These are phyloP conservation scores for Aspidapion aeneum DNA, from an alignment of 2,888 invertebrate species.

Conservation along the genomic window DNA sequence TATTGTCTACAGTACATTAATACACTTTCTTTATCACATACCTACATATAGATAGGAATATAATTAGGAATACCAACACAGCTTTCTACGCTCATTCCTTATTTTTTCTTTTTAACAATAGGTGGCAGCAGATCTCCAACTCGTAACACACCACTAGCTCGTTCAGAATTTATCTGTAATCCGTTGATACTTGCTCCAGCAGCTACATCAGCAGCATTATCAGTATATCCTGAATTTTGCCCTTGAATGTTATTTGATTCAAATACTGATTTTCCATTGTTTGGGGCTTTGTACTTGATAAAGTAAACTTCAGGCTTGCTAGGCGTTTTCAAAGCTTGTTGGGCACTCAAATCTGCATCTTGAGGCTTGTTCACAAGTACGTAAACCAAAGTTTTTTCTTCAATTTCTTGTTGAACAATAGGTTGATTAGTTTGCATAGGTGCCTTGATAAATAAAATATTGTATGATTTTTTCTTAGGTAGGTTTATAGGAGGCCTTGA, in stretches of 20 bases:
- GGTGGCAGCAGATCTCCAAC: not conserved
- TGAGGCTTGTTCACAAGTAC: not conserved
- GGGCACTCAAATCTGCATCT: not conserved
- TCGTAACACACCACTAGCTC: not conserved
- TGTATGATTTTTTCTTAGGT: not conserved
- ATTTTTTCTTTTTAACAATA: not conserved
- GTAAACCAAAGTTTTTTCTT: constrained; percentile 2
- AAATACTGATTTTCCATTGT: not conserved
- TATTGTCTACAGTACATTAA: too few species aligned
- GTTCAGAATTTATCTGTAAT: not conserved
- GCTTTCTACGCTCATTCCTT: not conserved
- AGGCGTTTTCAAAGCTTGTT: not conserved
- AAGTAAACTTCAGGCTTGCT: constrained; percentile 1
- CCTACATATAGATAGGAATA: too few species aligned
- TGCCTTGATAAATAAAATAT: not conserved
- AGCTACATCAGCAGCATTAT: too few species aligned
- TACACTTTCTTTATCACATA: too few species aligned
- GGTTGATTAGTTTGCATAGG: not conserved
- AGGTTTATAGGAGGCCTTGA: not conserved
- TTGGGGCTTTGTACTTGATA: constrained; percentile 3
- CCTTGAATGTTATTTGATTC: too few species aligned
- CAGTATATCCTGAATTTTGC: too few species aligned
- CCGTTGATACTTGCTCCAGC: not conserved
- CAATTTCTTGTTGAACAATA: not conserved
- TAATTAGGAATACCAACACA: not conserved